Base-by-base conservation (phyloP, 2,113 vertebrate species). In the Orthonyx spaldingii region DNA sequence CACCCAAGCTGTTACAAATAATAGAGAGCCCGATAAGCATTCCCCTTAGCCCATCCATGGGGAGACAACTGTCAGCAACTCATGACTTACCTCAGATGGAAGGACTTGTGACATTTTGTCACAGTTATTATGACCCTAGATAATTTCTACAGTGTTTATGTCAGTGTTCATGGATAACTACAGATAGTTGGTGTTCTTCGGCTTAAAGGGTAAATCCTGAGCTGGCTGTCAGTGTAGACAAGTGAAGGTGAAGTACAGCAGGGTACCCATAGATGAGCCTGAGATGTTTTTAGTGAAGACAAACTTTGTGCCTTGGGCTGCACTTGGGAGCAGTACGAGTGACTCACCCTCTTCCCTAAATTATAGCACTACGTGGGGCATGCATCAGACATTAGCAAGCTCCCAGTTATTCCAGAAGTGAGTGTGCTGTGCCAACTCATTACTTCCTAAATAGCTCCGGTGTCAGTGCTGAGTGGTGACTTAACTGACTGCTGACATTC, bases 361-460 rank as follows among this genome's bases (percentile, higher is more conserved):
- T 94, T 89, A 82, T 60, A 57, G 42, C 53, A 19, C 87, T 82
- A n/a, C 0, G 6, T 87, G 87, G 76, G 64, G 68, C 86, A 92
- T 13, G 72, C 93, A 95, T 89, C 69, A 94, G 89, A 42, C 70
- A 69, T 82, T 37, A 91, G 81, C 90, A 56, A 82, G 74, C 70
- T 95, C 89, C 77, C 55, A 72, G 93, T 96, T 87, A 96, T 87
- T 96, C 84, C 89, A 87, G 74, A 92, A 96, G 81, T 96, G 87
- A 76, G 81, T 76, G 42, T 61, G 66, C 87, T 89, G 91, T 97
- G 96, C 91, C 96, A 96, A 93, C 87, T 96, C 93, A 97, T 96
- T 96, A 94, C 84, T 96, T 94, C 78, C 87, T 96, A 94, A 96
- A 96, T 96, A 93, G 95, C 89, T 95, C 68, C 91, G 85, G 81